A percentile compares a stretch with the other conserved stretches of the same genome.
Conservation (phyloP, 2,797 vertebrate species). For the Huso huso region DNA sequence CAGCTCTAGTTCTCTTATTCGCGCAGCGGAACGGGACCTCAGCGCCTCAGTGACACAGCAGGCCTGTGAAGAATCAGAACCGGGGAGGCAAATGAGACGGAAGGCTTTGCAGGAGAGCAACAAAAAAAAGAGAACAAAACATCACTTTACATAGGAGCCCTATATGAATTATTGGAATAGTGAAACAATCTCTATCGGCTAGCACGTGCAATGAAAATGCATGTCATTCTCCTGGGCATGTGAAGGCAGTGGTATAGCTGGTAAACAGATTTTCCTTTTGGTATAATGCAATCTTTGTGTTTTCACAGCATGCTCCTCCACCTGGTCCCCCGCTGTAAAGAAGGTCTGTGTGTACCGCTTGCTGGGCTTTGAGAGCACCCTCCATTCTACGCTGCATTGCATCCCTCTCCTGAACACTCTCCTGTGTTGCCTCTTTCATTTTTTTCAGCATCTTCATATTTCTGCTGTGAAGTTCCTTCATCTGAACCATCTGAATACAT, state of each 20-base stretch:
- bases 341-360: conserved; percentile 52
- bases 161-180: neutral
- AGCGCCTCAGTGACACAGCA: conserved; percentile 62
- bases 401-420: conserved; percentile 53
- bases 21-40: conserved; percentile 51
- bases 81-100: neutral
- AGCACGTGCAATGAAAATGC: neutral
- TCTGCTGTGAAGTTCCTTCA: conserved; percentile 46
- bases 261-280: too few relatives aligned
- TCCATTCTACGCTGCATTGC: conserved; percentile 57
- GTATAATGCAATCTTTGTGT: too few relatives aligned
- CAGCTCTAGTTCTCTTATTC: conserved; percentile 59
- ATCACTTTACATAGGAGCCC: neutral
- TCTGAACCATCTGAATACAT: conserved; percentile 41
- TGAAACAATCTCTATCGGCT: neutral
- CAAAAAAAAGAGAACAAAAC: neutral
- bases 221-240: neutral
- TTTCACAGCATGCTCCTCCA: too few relatives aligned
- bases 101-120: neutral
- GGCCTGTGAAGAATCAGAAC: conserved; percentile 43
- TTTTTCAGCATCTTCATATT: conserved; percentile 42
- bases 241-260: too few relatives aligned
- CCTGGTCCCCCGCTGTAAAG: too few relatives aligned
- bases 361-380: conserved; percentile 53
- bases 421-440: conserved; percentile 54